Evolutionary conservation across 2,888 invertebrate genomes (phyloP).

Genomic region (Drosophila barbarae): DNA sequence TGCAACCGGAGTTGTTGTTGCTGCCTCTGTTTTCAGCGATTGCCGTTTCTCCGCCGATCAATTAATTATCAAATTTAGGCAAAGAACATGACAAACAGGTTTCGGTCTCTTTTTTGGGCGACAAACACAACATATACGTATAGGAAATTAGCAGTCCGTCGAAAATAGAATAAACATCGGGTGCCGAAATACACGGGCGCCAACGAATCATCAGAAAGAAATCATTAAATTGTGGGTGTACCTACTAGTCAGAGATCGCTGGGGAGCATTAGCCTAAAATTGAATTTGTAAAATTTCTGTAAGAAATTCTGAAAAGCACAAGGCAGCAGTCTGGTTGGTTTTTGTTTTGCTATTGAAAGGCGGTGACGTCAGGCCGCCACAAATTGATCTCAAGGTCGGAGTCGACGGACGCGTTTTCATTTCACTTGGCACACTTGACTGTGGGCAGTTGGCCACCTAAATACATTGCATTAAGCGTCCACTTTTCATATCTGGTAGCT

Average conservation of each 20-base stretch:
- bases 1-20: constrained; percentile 19
- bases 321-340: constrained; percentile 57
- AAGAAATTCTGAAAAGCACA: constrained; percentile 23
- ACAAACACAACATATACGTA: constrained; percentile 16
- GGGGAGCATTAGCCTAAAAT: constrained; percentile 39
- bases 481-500: constrained; percentile 22
- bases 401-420: constrained; percentile 69
- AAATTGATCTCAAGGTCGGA: constrained; percentile 68
- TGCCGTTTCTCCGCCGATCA: constrained; percentile 49
- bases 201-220: constrained; percentile 7
- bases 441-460: constrained; percentile 27
- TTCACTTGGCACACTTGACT: constrained; percentile 68
- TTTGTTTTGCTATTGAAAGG: constrained; percentile 30
- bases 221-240: constrained; percentile 41
- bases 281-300: constrained; percentile 35
- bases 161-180: constrained; percentile 28
- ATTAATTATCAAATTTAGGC: constrained; percentile 54
- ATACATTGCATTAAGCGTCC: constrained; percentile 52
- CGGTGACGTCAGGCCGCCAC: constrained; percentile 65
- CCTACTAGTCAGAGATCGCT: constrained; percentile 20
- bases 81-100: constrained; percentile 68
- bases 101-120: constrained; percentile 52
- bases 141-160: constrained; percentile 53
- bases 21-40: constrained; percentile 20
- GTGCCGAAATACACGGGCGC: constrained; percentile 23